Conservation (phyloP, 2,888 invertebrate species). For the Parnassius orleans region DNA sequence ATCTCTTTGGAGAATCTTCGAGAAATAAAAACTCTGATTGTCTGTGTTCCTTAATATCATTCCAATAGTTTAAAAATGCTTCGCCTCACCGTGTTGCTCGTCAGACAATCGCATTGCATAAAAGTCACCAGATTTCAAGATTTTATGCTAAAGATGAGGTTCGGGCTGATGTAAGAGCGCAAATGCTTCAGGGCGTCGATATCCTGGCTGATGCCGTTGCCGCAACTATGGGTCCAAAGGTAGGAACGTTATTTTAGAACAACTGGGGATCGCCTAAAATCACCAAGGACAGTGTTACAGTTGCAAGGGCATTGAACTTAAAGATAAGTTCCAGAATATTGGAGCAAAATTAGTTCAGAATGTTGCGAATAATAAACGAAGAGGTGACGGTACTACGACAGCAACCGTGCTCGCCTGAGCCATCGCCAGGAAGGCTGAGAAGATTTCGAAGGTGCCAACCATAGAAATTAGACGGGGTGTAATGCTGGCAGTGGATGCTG, state of each 20-base stretch:
- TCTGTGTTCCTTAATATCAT: conserved; percentile 49
- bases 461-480: conserved; percentile 97
- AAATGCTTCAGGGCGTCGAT: conserved; percentile 99
- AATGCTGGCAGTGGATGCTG: conserved; percentile 96
- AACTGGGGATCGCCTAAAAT: conserved; percentile 99
- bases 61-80: conserved; percentile 61
- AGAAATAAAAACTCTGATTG: conserved; percentile 54
- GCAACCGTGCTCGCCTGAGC: conserved; percentile 98
- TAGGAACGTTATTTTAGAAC: conserved; percentile 99
- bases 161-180: conserved; percentile 97
- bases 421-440: conserved; percentile 98
- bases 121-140: conserved; percentile 75
- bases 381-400: conserved; percentile 99
- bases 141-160: conserved; percentile 97
- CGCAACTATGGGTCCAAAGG: conserved; percentile 99
- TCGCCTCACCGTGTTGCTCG: conserved; percentile 71
- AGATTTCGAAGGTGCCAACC: conserved; percentile 99
- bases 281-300: conserved; percentile 99
- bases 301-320: conserved; percentile 98
- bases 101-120: conserved; percentile 60
- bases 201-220: conserved; percentile 99
- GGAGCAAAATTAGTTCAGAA: conserved; percentile 99
- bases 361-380: conserved; percentile 99
- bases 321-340: conserved; percentile 99
- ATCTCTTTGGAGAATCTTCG: conserved; percentile 63